Evolutionary conservation across 2,888 invertebrate species (phyloP).

Genomic region (Cloeon dipterum): DNA sequence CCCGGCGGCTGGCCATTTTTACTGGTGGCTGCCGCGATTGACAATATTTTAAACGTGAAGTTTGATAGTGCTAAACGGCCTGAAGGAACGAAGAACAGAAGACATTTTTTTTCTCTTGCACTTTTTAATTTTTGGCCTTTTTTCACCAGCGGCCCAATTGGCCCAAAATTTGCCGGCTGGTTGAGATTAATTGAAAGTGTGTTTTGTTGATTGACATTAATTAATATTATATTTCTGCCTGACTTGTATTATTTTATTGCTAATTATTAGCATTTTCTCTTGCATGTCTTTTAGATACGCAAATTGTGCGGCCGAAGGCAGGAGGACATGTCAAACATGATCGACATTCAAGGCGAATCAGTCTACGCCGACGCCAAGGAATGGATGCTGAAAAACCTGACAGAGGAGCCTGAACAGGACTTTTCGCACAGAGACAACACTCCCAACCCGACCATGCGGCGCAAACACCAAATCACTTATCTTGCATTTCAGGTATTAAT

Average conservation of each 20-base stretch:
- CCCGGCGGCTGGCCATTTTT: too few species aligned
- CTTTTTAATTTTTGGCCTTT: too few species aligned
- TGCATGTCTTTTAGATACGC: slow-evolving; percentile 25
- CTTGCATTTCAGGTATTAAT: slow-evolving; percentile 48
- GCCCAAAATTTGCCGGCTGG: too few species aligned
- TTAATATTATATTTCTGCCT: too few species aligned
- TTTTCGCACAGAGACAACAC: slow-evolving; percentile 17
- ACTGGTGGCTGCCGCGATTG: too few species aligned
- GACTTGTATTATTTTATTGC: slow-evolving; percentile 3
- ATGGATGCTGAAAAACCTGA: slow-evolving; percentile 58
- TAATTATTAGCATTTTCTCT: slow-evolving; percentile 3
- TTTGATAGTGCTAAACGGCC: neutral
- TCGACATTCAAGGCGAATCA: slow-evolving; percentile 62
- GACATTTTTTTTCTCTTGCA: neutral
- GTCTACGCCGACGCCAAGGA: slow-evolving; percentile 57
- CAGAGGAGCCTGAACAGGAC: slow-evolving; percentile 38
- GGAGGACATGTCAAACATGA: slow-evolving; percentile 37
- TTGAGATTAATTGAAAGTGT: too few species aligned
- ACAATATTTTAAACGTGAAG: too few species aligned
- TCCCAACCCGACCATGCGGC: slow-evolving; percentile 44
- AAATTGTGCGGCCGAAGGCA: slow-evolving; percentile 46
- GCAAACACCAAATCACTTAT: slow-evolving; percentile 92
- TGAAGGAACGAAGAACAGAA: neutral
- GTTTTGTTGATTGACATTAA: too few species aligned
- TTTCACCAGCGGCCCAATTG: too few species aligned